Evolutionary conservation across 2,113 vertebrate species (phyloP), one percentile per base, ranked within the genome.

Genomic region (Corvus moneduloides): DNA sequence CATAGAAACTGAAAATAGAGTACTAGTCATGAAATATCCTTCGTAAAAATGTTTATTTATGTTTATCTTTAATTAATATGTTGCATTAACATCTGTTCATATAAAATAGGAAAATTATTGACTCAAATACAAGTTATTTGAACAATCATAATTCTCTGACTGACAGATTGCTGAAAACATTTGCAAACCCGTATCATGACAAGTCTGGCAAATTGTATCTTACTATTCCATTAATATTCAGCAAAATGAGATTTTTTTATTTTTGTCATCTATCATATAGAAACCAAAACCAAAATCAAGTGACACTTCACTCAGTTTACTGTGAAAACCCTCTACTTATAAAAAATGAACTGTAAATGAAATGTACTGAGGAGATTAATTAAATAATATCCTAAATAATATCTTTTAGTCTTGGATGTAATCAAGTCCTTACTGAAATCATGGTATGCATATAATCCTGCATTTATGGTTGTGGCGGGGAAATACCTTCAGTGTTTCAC

Each of bases 211-310:
- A 94, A 93, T 49, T 51, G 13, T 69, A 74, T 68, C 33, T 91
- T 85, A 73, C 21, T 72, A 74, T 48, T 0, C 39, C 21, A 51
- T 92, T 94, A 87, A 80, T 94, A 86, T 86, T 85, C 69, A 86
- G 44, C 7, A 80, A 94, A 90, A 73, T 87, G 41, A 87, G 33
- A 78, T 93, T 88, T 85, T 59, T 85, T 89, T 61, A 59, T 80
- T 76, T 19, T 89, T 92, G 23, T 37, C 68, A 69, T 85, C 46
- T 75, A 30, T 41, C 32, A 30, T 75, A 66, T 28, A 77, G 64
- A 89, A 95, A 93, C 10, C 17, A 52, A 94, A 93, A 93, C 9
- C 17, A 52, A 94, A 93, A 94, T 84, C 71, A 90, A 85, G 32
- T 56, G 80, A 80, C 22, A 52, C 66, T 58, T 85, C 33, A 35